These are phyloP conservation scores for Amphipyra tragopoginis DNA, from an alignment of 2,888 invertebrate genomes.

Conservation along the genomic window DNA sequence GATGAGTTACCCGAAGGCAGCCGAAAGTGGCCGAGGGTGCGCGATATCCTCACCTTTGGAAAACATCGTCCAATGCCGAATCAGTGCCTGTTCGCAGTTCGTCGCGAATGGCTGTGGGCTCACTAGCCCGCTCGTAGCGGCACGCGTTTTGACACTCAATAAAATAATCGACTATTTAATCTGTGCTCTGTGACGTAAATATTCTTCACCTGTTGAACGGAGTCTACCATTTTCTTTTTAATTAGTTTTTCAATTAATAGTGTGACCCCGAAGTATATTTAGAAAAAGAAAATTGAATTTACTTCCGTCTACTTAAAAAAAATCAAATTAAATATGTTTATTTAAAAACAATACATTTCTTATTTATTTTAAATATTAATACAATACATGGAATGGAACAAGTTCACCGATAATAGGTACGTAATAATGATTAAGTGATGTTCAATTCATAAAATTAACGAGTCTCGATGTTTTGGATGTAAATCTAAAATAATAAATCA, in stretches of 20 bases:
- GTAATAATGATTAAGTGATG: too few species aligned
- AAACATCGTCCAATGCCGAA: slow-evolving; percentile 86
- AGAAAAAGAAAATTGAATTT: slow-evolving; percentile 11
- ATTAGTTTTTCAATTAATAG: slow-evolving; percentile 40
- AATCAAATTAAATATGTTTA: slow-evolving; percentile 1
- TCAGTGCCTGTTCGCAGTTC: slow-evolving; percentile 81
- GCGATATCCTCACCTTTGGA: slow-evolving; percentile 87
- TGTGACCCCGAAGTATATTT: slow-evolving; percentile 27
- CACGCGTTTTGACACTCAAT: slow-evolving; percentile 71
- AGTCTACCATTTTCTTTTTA: slow-evolving; percentile 47
- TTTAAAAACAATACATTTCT: not conserved
- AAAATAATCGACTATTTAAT: slow-evolving; percentile 72
- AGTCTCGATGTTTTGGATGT: too few species aligned
- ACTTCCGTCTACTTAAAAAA: not conserved
- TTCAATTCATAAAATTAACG: too few species aligned
- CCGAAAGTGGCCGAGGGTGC: slow-evolving; percentile 78
- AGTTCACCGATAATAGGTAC: too few species aligned
- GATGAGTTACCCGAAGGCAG: slow-evolving; percentile 79
- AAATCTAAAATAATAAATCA: too few species aligned
- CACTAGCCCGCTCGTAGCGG: slow-evolving; percentile 43
- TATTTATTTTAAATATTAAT: not conserved
- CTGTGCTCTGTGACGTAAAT: slow-evolving; percentile 75
- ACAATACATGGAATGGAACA: too few species aligned
- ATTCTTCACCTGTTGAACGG: slow-evolving; percentile 71
- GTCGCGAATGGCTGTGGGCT: slow-evolving; percentile 71